phyloP scores from a whole-genome alignment of 2,113 vertebrate species.

The Pterocles gutturalis region DNA sequence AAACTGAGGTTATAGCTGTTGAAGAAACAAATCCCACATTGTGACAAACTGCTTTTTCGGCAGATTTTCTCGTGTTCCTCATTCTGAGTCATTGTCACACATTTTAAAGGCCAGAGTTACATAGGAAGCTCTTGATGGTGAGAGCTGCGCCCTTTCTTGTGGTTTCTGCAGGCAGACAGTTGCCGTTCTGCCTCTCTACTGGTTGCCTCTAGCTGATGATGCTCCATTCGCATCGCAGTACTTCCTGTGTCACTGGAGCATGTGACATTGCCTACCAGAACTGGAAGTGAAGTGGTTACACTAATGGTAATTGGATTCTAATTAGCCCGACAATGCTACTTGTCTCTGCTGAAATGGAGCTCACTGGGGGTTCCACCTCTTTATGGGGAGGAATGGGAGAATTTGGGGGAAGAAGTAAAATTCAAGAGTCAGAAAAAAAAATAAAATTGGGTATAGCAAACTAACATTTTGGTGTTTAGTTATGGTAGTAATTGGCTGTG shows the following conservation, averaged over 20 bases:
- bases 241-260: conserved; percentile 40
- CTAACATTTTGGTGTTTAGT: neutral
- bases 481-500: neutral
- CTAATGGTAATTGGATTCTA: neutral
- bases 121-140: conserved; percentile 53
- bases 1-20: conserved; percentile 78
- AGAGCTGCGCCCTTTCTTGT: conserved; percentile 66
- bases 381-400: neutral
- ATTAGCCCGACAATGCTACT: neutral
- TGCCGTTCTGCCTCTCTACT: conserved; percentile 4
- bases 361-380: neutral
- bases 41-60: conserved; percentile 69
- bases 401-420: neutral
- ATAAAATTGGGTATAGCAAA: neutral
- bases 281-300: conserved; percentile 31
- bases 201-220: neutral
- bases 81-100: conserved; percentile 73
- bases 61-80: conserved; percentile 66
- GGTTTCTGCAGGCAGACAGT: conserved; percentile 57
- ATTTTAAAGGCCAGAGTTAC: conserved; percentile 60
- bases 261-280: conserved; percentile 21
- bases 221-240: neutral
- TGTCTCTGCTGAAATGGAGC: neutral
- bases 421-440: neutral
- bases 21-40: conserved; percentile 73